Base-by-base conservation (phyloP, 2,797 vertebrate species). In the Pipistrellus pipistrellus region DNA sequence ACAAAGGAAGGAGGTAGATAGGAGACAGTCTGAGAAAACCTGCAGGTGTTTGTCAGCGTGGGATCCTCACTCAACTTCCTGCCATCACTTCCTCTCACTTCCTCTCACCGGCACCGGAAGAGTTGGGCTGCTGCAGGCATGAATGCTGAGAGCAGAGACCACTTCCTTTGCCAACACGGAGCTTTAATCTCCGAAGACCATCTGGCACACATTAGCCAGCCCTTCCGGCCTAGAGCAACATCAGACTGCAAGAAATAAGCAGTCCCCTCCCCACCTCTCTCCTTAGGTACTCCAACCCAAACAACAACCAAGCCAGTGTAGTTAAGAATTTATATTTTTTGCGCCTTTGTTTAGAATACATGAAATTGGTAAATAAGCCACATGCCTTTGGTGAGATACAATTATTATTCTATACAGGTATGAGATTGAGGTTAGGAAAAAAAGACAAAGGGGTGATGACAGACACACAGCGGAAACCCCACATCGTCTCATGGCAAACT, bases 341-440 rank as follows among this genome's bases (percentile, higher is more conserved):
- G 78, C 93, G 78, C 94, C 85, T 96, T 94, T 78, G 57, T 92
- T 92, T 72, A 82, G 94, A 96, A 94, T 97, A 97, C 96, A 97
- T 83, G 94, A 96, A 86, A 88, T 84, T 57, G 88, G 85, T 95
- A 88, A 77, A 78, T 96, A 71, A 48, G 89, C 94, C 86, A 96
- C 97, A 97, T 97, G 97, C 97, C 96, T 96, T 95, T 92, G 94
- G 85, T 94, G 85, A 96, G 95, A 44, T 73, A 95, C 95, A 96
- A 81, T 92, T 86, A 85, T 62, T 90, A 95, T 51, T 95, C 75
- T 86, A 59, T 78, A 96, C 93, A 92, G 84, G 93, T 64, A 51
- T 81, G 94, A 96, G 94, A 76, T 13, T 18, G 30, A 88, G 89
- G 82, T 85, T 59, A 94, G 97, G 96, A 87, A 73, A 90, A 90